Evolutionary conservation across 2,797 vertebrate species (phyloP).

Genomic region (Otolemur crassicaudatus): DNA sequence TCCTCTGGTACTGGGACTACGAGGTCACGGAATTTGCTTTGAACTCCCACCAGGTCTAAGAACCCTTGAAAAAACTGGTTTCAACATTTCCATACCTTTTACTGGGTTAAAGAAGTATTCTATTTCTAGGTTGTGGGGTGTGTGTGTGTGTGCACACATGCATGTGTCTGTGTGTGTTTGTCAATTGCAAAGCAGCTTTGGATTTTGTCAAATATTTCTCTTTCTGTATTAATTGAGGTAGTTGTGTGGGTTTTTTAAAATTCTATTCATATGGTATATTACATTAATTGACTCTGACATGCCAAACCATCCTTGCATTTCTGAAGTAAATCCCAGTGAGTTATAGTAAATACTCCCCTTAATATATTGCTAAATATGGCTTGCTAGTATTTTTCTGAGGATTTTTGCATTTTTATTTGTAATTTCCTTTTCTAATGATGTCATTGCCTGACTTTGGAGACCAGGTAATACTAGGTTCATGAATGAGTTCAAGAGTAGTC

Average conservation of each 20-base stretch:
- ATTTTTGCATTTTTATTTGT: background rate
- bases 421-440: background rate
- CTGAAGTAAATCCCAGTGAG: background rate
- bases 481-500: background rate
- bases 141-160: background rate
- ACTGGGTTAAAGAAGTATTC: background rate
- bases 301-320: background rate
- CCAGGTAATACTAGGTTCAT: background rate
- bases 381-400: background rate
- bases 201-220: background rate
- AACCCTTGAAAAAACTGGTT: background rate
- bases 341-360: background rate
- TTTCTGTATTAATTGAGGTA: background rate
- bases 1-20: background rate
- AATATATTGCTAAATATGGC: background rate
- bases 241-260: background rate
- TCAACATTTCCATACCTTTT: background rate
- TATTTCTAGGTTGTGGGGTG: background rate
- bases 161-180: background rate
- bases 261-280: background rate
- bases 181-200: background rate
- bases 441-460: background rate
- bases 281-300: background rate
- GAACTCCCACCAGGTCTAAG: background rate
- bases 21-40: background rate